Evolutionary conservation across 1,140 invertebrate species (phyloP), one percentile per base, ranked within the genome.

Genomic region (Aethina tumida): DNA sequence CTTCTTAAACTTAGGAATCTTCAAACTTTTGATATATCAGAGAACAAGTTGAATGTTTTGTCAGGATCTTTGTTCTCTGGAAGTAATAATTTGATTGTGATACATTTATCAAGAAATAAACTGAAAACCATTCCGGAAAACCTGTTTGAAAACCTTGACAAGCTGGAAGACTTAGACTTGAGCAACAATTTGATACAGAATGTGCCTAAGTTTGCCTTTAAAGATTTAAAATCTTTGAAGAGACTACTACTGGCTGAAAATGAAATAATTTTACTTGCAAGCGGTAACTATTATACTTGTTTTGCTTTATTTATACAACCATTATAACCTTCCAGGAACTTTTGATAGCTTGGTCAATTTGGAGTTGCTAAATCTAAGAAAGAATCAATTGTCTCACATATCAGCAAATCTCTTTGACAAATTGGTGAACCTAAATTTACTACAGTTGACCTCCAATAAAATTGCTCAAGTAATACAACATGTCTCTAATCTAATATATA

Each of bases 11-110:
- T 81, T 37, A 67, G 69, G 14, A 78, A 76, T 52, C 62, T 85
- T 3, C 74, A 74, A 52, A 75, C 79, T 29, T 56, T 85, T 2
- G 84, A 88, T 60, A 44, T 84, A 5, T 87, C 84, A 0, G 73
- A 75, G 26, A 90, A 90, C 56, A 66, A 66, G 34, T 51, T 90
- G 1, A 67, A 66, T 8, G 60, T 64, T 4, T 52, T 89, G 1
- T 76, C 74, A 1, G 57, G 65, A 14, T 63, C 67, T 1, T 45
- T 79, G 8, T 85, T 90, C 51, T 59, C 62, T 3, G 77, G 75
- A 31, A 70, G 77, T 22, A 57, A 63, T 1, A 71, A 70, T 19
- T 55, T 89, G 0, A 76, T 75, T 35, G 69, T 73, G 1, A 65
- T 89, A 1, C 76, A 79, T 43, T 62, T 91, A 27, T 79, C 81